phyloP scores from a whole-genome alignment of 2,888 invertebrate species.

The Spialia ferax region DNA sequence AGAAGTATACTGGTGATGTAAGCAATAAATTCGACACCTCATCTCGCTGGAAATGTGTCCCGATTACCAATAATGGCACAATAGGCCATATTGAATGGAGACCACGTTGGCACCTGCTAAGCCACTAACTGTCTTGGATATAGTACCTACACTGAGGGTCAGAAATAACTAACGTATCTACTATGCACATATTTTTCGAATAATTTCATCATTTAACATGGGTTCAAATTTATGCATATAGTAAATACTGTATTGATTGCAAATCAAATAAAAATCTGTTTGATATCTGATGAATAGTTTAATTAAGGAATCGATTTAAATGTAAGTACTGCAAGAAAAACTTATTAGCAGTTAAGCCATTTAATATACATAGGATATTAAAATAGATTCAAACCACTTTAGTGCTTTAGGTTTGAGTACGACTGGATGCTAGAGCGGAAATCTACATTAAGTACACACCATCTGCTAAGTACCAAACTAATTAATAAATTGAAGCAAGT shows the following conservation, averaged over 20 bases:
- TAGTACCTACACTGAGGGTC: background rate
- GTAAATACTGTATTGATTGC: no score
- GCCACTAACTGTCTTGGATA: constrained; percentile 52
- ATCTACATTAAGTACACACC: constrained; percentile 7
- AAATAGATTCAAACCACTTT: no score
- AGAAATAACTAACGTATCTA: background rate
- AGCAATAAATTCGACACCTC: constrained; percentile 70
- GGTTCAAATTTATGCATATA: no score
- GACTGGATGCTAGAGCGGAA: background rate
- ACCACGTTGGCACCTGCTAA: constrained; percentile 69
- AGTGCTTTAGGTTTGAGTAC: no score
- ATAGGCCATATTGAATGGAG: constrained; percentile 68
- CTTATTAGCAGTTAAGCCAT: no score
- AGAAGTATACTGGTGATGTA: constrained; percentile 10
- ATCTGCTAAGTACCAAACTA: constrained; percentile 14
- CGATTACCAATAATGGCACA: constrained; percentile 77
- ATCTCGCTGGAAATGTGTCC: constrained; percentile 68
- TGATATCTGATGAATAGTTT: no score
- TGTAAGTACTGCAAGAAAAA: no score
- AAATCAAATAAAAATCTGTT: no score
- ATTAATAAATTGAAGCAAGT: constrained; percentile 26
- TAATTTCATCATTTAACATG: no score
- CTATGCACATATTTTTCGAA: no score
- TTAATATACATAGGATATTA: no score
- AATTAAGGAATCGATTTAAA: no score